These are phyloP conservation scores for Platichthys flesus DNA, from an alignment of 2,113 vertebrate species.

Conservation along the genomic window DNA sequence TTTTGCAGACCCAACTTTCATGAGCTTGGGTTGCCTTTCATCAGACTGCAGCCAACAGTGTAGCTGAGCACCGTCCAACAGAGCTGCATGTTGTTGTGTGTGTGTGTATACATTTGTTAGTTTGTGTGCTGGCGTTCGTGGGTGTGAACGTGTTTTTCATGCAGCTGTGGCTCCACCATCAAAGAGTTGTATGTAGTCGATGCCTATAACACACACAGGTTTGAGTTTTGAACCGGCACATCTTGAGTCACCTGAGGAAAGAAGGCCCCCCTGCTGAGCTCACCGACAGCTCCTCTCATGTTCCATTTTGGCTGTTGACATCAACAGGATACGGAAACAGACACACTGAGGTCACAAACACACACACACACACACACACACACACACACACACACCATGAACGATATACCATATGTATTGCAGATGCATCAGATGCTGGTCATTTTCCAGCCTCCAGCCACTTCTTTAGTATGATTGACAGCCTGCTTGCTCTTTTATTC, in stretches of 20 bases:
- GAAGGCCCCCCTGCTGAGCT: neutral
- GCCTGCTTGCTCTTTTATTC: constrained; percentile 6
- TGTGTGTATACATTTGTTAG: constrained; percentile 15
- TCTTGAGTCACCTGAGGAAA: constrained; percentile 19
- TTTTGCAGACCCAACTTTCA: neutral
- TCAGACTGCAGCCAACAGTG: too few species aligned
- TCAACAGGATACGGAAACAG: neutral
- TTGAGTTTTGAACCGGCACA: constrained; percentile 42
- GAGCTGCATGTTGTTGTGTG: constrained; percentile 2
- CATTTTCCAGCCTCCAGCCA: too few species aligned
- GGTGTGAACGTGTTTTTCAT: constrained; percentile 48
- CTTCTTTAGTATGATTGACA: neutral
- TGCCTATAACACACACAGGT: constrained; percentile 36
- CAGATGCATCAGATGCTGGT: too few species aligned
- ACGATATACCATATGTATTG: too few species aligned
- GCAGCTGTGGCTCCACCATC: constrained; percentile 54
- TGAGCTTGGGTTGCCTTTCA: neutral
- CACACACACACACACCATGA: neutral
- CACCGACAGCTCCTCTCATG: neutral
- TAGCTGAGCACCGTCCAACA: neutral
- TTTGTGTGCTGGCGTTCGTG: neutral
- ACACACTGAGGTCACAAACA: neutral
- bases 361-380: too few species aligned
- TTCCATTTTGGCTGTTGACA: neutral
- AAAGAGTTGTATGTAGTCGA: constrained; percentile 32